phyloP scores from a whole-genome alignment of 2,113 vertebrate genomes.

The Cynoglossus semilaevis region DNA sequence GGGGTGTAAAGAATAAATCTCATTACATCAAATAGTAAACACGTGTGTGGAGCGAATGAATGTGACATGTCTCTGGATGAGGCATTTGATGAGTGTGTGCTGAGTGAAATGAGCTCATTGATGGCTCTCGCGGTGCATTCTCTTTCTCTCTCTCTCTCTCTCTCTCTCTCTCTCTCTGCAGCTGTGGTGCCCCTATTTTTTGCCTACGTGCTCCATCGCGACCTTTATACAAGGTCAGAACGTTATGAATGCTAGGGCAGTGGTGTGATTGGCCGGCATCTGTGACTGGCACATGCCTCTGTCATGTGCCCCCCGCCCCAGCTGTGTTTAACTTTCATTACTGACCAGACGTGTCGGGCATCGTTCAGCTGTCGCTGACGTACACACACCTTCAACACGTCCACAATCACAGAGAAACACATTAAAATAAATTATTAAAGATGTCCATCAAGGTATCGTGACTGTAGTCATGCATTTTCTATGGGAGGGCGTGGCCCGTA shows the following conservation, averaged over 20 bases:
- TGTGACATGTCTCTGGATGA: slow-evolving; percentile 36
- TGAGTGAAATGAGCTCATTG: slow-evolving; percentile 53
- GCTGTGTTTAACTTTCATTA: slow-evolving; percentile 68
- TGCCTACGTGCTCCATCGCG: slow-evolving; percentile 19
- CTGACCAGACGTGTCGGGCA: slow-evolving; percentile 49
- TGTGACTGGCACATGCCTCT: slow-evolving; percentile 32
- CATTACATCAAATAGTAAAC: slow-evolving; percentile 34
- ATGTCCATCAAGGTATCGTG: too few relatives aligned
- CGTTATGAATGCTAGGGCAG: slow-evolving; percentile 18
- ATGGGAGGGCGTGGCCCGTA: too few relatives aligned
- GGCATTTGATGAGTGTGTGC: slow-evolving; percentile 41
- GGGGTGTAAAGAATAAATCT: slow-evolving; percentile 30
- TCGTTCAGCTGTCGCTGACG: slow-evolving; percentile 46
- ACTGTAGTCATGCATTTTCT: too few relatives aligned
- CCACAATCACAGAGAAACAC: too few relatives aligned
- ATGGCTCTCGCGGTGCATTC: slow-evolving; percentile 4
- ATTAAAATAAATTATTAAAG: too few relatives aligned
- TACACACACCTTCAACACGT: slow-evolving; percentile 4
- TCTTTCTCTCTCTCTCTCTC: slow-evolving; percentile 1
- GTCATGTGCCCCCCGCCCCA: slow-evolving; percentile 51
- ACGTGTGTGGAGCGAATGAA: slow-evolving; percentile 29
- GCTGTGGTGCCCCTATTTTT: slow-evolving; percentile 42
- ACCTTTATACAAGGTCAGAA: slow-evolving; percentile 43
- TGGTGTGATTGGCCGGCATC: slow-evolving; percentile 39
- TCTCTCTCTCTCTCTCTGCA: slow-evolving; percentile 30